phyloP scores from a whole-genome alignment of 2,888 invertebrate genomes.

The Mythimna loreyi region DNA sequence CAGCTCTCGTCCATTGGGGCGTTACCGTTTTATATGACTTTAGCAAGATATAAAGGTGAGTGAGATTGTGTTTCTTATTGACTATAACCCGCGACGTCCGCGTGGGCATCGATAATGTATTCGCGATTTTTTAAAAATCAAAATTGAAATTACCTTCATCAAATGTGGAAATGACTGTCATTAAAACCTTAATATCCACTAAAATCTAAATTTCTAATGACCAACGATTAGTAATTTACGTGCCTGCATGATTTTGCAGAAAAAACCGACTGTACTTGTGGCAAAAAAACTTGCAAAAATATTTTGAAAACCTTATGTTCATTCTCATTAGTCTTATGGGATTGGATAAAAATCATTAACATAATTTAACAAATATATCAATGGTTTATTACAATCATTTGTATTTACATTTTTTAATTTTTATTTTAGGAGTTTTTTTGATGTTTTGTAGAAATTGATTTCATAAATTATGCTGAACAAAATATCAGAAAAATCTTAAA shows the following conservation, averaged over 20 bases:
- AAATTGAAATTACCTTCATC: slow-evolving; percentile 1
- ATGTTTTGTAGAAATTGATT: too few species aligned
- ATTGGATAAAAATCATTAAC: background rate
- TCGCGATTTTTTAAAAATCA: slow-evolving; percentile 20
- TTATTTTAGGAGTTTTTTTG: too few species aligned
- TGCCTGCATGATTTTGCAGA: slow-evolving; percentile 38
- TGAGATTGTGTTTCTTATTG: slow-evolving; percentile 62
- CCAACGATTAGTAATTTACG: background rate
- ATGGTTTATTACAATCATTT: too few species aligned
- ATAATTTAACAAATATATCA: too few species aligned
- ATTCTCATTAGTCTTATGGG: background rate
- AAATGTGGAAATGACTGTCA: background rate
- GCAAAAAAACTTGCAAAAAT: slow-evolving; percentile 21
- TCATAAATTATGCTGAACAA: too few species aligned
- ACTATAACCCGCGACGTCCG: slow-evolving; percentile 44
- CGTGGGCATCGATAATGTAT: slow-evolving; percentile 50
- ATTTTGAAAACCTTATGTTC: background rate
- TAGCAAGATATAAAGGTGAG: slow-evolving; percentile 98
- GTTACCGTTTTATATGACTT: slow-evolving; percentile 99
- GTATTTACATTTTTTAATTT: too few species aligned
- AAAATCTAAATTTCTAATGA: background rate
- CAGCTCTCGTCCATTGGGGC: slow-evolving; percentile 95
- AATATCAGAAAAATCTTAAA: background rate
- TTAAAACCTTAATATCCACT: background rate
- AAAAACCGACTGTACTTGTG: slow-evolving; percentile 50